A percentile compares a stretch with the other conserved stretches of the same genome.
Conservation (phyloP, 2,113 vertebrate species). For the Neolamprologus fasciatus region DNA sequence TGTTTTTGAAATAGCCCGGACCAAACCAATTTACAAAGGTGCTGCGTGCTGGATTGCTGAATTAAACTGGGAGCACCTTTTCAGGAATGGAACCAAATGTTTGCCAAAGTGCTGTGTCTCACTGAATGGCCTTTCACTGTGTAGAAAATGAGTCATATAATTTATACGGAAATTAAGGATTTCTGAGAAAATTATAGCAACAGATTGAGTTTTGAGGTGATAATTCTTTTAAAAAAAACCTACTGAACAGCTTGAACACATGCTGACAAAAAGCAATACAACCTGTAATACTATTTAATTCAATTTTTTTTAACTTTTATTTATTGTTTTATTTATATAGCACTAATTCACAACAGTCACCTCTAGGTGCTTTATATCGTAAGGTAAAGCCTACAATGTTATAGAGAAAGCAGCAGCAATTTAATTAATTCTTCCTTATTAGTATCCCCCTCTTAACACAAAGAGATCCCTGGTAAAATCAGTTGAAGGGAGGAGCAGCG, state of each 20-base stretch:
- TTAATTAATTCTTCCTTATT: neutral
- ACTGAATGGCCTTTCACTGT: neutral
- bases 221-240: neutral
- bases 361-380: neutral
- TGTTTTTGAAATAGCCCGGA: neutral
- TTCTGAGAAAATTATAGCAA: neutral
- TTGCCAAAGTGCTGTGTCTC: neutral
- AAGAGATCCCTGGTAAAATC: neutral
- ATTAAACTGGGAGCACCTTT: neutral
- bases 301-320: fast-evolving
- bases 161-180: neutral
- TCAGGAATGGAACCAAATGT: neutral
- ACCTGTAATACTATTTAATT: neutral
- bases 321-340: neutral
- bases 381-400: neutral
- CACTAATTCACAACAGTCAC: neutral
- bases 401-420: neutral
- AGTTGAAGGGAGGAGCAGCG: neutral
- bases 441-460: neutral
- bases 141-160: neutral
- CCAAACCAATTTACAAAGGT: neutral
- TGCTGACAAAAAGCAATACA: neutral
- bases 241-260: neutral
- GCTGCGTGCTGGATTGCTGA: neutral
- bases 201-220: neutral